A percentile compares a stretch with the other conserved stretches of the same genome.
Conservation (phyloP, 2,113 vertebrate genomes). For the Charina bottae region DNA sequence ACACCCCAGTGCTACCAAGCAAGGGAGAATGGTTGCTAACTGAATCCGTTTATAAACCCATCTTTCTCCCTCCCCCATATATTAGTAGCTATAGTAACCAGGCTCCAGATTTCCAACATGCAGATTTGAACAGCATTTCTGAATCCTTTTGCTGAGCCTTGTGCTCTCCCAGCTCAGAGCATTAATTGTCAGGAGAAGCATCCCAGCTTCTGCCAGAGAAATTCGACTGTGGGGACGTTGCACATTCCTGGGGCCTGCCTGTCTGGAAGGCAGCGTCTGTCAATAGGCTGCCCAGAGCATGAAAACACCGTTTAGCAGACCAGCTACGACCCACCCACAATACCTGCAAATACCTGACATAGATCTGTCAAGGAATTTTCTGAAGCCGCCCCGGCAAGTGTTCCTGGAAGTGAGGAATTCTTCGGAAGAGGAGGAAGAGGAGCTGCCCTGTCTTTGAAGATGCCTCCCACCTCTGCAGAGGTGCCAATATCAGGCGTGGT, state of each 20-base stretch:
- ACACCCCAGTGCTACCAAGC: conserved; percentile 55
- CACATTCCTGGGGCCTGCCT: background rate
- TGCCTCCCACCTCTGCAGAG: background rate
- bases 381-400: background rate
- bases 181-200: background rate
- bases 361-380: background rate
- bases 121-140: conserved; percentile 14
- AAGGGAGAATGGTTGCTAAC: conserved; percentile 48
- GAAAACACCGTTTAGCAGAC: background rate
- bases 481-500: background rate
- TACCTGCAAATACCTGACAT: background rate
- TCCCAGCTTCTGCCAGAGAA: background rate
- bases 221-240: background rate
- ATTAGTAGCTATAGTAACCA: conserved; percentile 72
- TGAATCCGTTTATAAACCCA: conserved; percentile 62
- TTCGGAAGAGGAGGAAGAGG: background rate
- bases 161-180: background rate
- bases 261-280: background rate
- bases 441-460: background rate
- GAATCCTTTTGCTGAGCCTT: background rate
- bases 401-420: background rate
- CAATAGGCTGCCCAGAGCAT: background rate
- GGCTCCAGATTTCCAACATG: conserved; percentile 16
- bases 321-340: background rate
- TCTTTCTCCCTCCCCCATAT: conserved; percentile 48